Evolutionary conservation across 2,797 vertebrate species (phyloP), one percentile per base, ranked within the genome.

Genomic region (Malacoraja senta): DNA sequence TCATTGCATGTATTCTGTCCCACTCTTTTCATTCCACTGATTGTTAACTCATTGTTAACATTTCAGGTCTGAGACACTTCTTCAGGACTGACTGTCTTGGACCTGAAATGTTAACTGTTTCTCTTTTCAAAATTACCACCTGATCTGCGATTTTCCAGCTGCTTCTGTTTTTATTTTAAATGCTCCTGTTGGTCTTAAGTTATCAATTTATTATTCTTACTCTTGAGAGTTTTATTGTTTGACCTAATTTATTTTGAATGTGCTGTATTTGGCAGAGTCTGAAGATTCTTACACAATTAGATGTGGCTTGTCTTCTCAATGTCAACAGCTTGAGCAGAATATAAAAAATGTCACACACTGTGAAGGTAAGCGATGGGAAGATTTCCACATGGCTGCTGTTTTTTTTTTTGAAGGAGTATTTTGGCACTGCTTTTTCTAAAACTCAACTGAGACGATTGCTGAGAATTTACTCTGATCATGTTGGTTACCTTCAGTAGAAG

Each of bases 211-310:
- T 12, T 58, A 58, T 9, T 83, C 53, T 61, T 58, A 12, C 65
- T 74, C 29, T 29, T 58, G 81, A 53, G 21, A 91, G 35, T 26
- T 29, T 74, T 53, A 76, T 74, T 35, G 38, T 13, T 91, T 74
- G 35, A 91, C 53, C 26, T 74, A 74, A 95, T 96, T 95, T 95
- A 74, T 94, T 95, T 95, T 95, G 95, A 93, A 93, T 95, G 95
- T 96, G 94, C 32, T 91, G 35, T 53, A 53, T 95, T 95, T 95
- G 95, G 95, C 95, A 97, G 97, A 97, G 94, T 95, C 95, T 92
- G 96, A 98, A 95, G 98, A 99, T 96, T 97, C 98, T 95, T 99
- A 99, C 95, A 98, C 97, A 81, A 97, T 99, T 95, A 98, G 97
- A 97, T 99, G 99, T 95, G 98, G 98, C 96, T 96, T 96, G 95